Base-by-base conservation (phyloP, 2,888 invertebrate genomes). In the Cheilosia variabilis region DNA sequence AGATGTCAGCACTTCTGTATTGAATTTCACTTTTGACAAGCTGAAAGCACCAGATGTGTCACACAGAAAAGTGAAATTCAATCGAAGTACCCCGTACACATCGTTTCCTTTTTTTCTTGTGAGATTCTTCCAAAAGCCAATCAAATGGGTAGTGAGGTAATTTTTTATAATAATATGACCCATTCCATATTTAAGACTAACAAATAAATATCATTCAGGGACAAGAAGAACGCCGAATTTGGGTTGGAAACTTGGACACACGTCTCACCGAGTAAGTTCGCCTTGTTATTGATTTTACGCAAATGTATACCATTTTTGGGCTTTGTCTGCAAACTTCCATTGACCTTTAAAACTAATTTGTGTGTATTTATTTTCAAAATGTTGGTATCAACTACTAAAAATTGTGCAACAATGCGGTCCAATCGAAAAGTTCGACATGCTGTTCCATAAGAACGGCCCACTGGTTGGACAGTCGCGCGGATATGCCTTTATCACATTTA, bases 381-480 rank as follows among this genome's bases (percentile, higher is more conserved):
- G 96, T 95, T 94, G 97, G 97, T 97, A 95, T 95, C 96, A 97
- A 95, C 95, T 98, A 94, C 94, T 98, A 93, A 98, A 98, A 97
- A 95, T 98, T 93, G 95, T 97, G 93, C 97, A 98, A 95, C 96
- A 96, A 95, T 96, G 96, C 94, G 98, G 98, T 92, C 94, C 95
- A 91, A 96, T 98, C 91, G 97, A 97, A 93, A 98, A 98, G 95
- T 98, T 98, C 93, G 98, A 98, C 93, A 96, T 98, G 93, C 95
- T 98, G 88, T 98, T 98, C 92, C 98, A 98, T 93, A 97, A 97
- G 88, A 95, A 96, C 88, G 98, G 98, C 88, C 97, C 98, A 47
- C 94, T 96, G 88, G 95, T 95, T 88, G 98, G 98, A 66, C 97
- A 97, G 91, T 97, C 98, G 0, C 94, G 98, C 83, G 98, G 98